phyloP scores from a whole-genome alignment of 2,888 invertebrate genomes.

The Thera obeliscata region DNA sequence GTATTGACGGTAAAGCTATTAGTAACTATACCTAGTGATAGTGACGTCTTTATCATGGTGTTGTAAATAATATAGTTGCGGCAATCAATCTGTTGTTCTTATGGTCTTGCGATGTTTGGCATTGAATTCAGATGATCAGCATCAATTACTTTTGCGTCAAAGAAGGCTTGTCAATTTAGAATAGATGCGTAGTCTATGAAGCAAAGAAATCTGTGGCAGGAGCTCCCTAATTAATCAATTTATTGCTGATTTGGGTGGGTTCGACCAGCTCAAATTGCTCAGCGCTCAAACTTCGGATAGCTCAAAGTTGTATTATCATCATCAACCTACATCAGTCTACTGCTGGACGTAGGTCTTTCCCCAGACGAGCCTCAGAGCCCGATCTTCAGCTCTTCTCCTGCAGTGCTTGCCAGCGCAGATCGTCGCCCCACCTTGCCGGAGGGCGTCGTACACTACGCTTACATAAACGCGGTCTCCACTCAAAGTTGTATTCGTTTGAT shows the following conservation, averaged over 20 bases:
- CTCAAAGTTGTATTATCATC: no score
- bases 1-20: not conserved
- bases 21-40: not conserved
- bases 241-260: not conserved
- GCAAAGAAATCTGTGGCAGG: not conserved
- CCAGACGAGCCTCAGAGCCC: no score
- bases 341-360: no score
- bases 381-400: no score
- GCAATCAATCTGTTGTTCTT: slow-evolving; percentile 18
- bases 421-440: no score
- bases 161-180: slow-evolving; percentile 27
- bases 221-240: not conserved
- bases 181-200: slow-evolving; percentile 14
- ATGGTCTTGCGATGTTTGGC: slow-evolving; percentile 4
- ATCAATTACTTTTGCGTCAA: slow-evolving; percentile 22
- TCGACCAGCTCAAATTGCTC: no score
- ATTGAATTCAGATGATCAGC: slow-evolving; percentile 17
- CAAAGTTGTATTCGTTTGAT: no score
- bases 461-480: no score
- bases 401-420: no score
- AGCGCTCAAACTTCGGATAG: no score
- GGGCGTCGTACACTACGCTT: no score
- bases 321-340: no score
- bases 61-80: slow-evolving; percentile 11
- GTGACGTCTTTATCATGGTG: slow-evolving; percentile 19